Base-by-base conservation (phyloP, 1,140 invertebrate species). In the Nomia melanderi region DNA sequence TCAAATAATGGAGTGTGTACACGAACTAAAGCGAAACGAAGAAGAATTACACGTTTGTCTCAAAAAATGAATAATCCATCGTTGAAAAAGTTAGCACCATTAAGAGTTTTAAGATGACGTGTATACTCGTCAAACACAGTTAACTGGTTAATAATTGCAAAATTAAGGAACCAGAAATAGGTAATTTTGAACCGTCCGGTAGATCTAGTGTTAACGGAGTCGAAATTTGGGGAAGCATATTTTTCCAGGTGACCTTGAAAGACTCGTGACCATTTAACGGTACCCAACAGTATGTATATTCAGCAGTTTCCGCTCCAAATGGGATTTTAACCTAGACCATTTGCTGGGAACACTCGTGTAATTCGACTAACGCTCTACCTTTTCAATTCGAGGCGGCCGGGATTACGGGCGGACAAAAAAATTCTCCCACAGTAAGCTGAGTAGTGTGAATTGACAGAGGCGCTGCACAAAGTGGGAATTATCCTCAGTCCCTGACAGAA, bases 241-340 rank as follows among this genome's bases (percentile, higher is more conserved):
- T 50, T 50, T 50, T 50, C 1, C 20, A 50, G 47, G 20, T 50
- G n/a, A 50, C 47, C 47, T 50, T 50, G 47, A n/a, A 50, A 5
- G 20, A 44, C 47, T n/a, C 0, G 5, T 20, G 47, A 50, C 17
- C 47, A 50, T 50, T 50, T 50, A 50, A 50, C 47, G 47, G 47
- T 2, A 50, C n/a, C 47, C 47, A 2, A 50, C 47, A 8, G 47
- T 50, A n/a, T 44, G 41, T 50, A 50, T n/a, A 50, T 50, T 50
- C 47, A 50, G 47, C 47, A 50, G 47, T 50, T 50, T 50, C 47
- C 29, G 33, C 25, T 63, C n/a, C n/a, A 63, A 63, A 63, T 25
- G 39, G 12, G 60, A 41, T 63, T 63, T 41, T 27, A 27, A 59
- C 29, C 39, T 11, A n/a, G 23, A 41, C 36, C 33, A 20, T 63